Evolutionary conservation across 2,797 vertebrate genomes (phyloP), one percentile per base, ranked within the genome.

Genomic region (Gymnodraco acuticeps): DNA sequence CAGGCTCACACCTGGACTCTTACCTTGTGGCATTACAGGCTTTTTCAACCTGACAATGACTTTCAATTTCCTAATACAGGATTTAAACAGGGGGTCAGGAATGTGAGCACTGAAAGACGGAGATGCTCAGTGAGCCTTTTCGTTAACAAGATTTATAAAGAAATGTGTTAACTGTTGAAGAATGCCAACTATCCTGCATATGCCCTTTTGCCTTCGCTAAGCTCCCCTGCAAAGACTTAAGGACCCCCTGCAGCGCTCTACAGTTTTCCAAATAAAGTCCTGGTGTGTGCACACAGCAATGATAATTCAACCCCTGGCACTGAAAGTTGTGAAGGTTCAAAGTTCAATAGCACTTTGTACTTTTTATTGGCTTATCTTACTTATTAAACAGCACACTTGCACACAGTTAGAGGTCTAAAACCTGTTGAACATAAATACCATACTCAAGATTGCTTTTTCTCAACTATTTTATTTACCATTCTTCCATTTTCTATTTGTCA

Each of bases 131-230:
- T 77, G 64, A 81, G 42, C 59, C 74, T 70, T 81, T 71, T 78
- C 12, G 20, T 70, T 66, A 5, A 62, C 64, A 8, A 59, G 62
- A 79, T 82, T 77, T 55, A 76, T 64, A 60, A 66, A 80, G n/a
- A 88, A 85, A 82, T 72, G 77, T 88, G 80, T 87, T 83, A 92
- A 91, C 85, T 70, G 62, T 84, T 86, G 31, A 91, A 80, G 89
- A 88, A 93, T 89, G 82, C 62, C 80, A 88, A 75, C 68, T 61
- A 90, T 91, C 68, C 76, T 11, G 27, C 51, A 19, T 23, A 31
- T 80, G 83, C 66, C 64, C 78, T 84, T 83, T 77, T 74, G 58
- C 70, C 71, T 82, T 75, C 73, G 54, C 50, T 51, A 52, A 87
- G 74, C 70, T 87, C 86, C 81, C 90, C 84, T 78, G 74, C 90